Evolutionary conservation across 2,797 vertebrate genomes (phyloP), one percentile per base, ranked within the genome.

Genomic region (Falco cherrug): DNA sequence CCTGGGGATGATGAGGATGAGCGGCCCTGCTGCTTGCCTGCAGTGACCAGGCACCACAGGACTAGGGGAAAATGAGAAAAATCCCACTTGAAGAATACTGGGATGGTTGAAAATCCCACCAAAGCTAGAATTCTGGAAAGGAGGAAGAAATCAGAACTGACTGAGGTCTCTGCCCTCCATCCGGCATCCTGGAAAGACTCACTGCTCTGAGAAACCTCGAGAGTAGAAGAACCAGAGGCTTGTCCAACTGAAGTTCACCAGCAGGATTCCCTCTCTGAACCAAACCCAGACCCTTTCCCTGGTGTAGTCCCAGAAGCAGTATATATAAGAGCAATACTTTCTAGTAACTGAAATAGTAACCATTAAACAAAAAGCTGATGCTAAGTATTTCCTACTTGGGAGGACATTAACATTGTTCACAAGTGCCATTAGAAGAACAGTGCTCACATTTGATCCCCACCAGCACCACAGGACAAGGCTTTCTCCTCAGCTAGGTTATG

Each of bases 51-150:
- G 19, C 13, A 45, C 24, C 11, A 71, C 13, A 68, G 45, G 21
- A 53, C 19, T 9, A 57, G 18, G 8, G 6, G 16, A 79, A 78
- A 88, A 80, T 5, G 6, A 83, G 67, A 81, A 75, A 75, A 87
- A n/a, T 8, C 16, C 10, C 2, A 2, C 31, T 60, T 1, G 1
- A 39, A 8, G 5, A 81, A 37, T n/a, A 45, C 8, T 12, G 12
- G 5, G 8, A 13, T 28, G 7, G 5, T 56, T 84, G 19, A 64
- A 68, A 73, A 13, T 64, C n/a, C 37, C 35, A 64, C 8, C 5
- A 10, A 61, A 71, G 28, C 47, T 18, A 60, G 68, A 85, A 76
- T 57, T 85, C n/a, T 57, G 37, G 31, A 65, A 48, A 69, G 13
- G 7, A 2, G 33, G 13, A 48, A 71, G 39, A 85, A 91, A 76